A percentile compares a stretch with the other conserved stretches of the same genome.
These are phyloP conservation scores for Syngnathus rostellatus DNA, from an alignment of 2,797 vertebrate genomes.

Conservation along the genomic window DNA sequence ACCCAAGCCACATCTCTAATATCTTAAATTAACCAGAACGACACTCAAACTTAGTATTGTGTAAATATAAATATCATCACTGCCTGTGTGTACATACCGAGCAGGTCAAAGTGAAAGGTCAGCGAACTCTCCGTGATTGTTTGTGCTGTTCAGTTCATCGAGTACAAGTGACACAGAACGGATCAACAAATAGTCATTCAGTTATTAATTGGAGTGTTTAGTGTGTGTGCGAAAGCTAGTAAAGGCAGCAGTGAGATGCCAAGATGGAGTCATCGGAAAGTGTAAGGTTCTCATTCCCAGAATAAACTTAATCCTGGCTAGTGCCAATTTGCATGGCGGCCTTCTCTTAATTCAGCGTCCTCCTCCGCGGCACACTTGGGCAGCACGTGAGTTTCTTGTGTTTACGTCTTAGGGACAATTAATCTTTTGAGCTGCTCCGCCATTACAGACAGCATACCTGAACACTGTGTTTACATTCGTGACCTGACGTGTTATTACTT, in stretches of 20 bases:
- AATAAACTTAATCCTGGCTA: conserved; percentile 46
- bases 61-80: background rate
- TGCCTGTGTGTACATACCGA: background rate
- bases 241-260: conserved; percentile 14
- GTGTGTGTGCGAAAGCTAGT: conserved; percentile 9
- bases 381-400: conserved; percentile 7
- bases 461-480: conserved; percentile 30
- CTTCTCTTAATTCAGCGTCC: conserved; percentile 11
- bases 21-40: conserved; percentile 46
- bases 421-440: conserved; percentile 1
- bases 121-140: background rate
- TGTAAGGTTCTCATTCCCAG: conserved; percentile 52
- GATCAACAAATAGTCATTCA: conserved; percentile 1
- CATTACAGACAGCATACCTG: conserved; percentile 10
- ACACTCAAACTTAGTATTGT: conserved; percentile 42
- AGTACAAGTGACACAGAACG: background rate
- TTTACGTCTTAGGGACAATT: background rate
- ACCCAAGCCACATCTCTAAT: background rate
- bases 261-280: conserved; percentile 30
- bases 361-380: conserved; percentile 7
- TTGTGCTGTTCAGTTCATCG: background rate
- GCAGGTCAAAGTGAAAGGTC: background rate
- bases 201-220: conserved; percentile 10
- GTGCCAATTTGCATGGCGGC: conserved; percentile 30
- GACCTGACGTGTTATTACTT: conserved; percentile 45